Evolutionary conservation across 2,797 vertebrate genomes (phyloP), one percentile per base, ranked within the genome.

Genomic region (Mormyrus hasselquistii): DNA sequence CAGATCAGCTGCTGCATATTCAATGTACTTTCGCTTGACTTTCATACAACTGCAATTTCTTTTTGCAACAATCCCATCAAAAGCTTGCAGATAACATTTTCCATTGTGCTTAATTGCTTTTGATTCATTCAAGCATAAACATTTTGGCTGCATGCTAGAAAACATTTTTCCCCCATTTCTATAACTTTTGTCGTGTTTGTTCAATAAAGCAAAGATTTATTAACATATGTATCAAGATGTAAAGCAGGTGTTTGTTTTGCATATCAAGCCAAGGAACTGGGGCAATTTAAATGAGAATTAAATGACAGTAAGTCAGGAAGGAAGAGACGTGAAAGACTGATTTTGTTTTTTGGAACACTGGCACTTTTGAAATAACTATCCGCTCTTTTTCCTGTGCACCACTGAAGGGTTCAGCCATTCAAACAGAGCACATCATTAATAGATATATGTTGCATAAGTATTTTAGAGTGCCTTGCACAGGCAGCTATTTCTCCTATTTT

Each of bases 191-290:
- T 34, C 7, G 3, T 82, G 76, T 82, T 82, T 82, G 38, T 82
- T 47, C 41, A 22, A 82, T 47, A 47, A 44, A 82, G 41, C 41
- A 82, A 44, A 47, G 38, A n/a, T 82, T n/a, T 82, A 82, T 82
- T 82, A 47, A 47, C 76, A 82, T 82, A 47, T 82, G 76, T 47
- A 44, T 82, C 41, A 82, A 44, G 38, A 82, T 47, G 41, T 82
- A 47, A 82, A 82, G 76, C 76, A 82, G 76, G 76, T 82, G 76
- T 82, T 82, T 82, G 76, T 47, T 82, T 44, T 82, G 38, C 76
- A 82, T 82, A 47, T 82, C 38, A 82, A 47, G 76, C 41, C 41
- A n/a, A 47, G 76, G 14, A 82, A 82, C 76, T n/a, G 16, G 76
- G 76, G 76, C 41, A 47, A 82, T 82, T 82, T 82, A 82, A 82